Base-by-base conservation (phyloP, 2,797 vertebrate genomes). In the Acanthurus leucopareius region DNA sequence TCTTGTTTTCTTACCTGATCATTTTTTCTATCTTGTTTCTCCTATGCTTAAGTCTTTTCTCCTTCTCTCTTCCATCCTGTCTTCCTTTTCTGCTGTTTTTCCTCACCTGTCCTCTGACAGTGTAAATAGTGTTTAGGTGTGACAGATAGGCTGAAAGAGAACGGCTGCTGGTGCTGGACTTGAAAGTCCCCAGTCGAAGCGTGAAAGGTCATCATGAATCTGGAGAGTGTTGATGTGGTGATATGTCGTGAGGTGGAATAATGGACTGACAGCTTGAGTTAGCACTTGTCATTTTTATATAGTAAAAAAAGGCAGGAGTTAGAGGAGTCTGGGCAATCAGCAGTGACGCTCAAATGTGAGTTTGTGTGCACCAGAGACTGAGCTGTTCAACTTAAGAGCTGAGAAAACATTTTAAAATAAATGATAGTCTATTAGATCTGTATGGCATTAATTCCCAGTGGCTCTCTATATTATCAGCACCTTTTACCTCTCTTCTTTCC, bases 221-320 rank as follows among this genome's bases (percentile, higher is more conserved):
- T 58, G 22, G 5, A 14, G 35, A 19, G 40, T 51, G 58, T 49
- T 44, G 38, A 62, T 80, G 38, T 57, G 35, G 11, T 53, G 59
- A 73, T 42, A 28, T 15, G 28, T 75, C 49, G 5, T 65, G 67
- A 60, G 53, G 52, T 71, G 45, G 57, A 74, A 52, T 59, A 70
- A 80, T 70, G 77, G 57, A 48, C 64, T 62, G 63, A 76, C 69
- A 77, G 25, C 49, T 20, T 58, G 44, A 49, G 49, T 61, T 59
- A 64, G 42, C 48, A 4, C 40, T 19, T 22, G 14, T 59, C 44
- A 40, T 53, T 68, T 73, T 25, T 54, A 49, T 51, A n/a, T 25
- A 25, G 25, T 25, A 25, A 25, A 25, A 25, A 25, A 25, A 25
- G 25, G 25, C 25, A 25, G 28, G 16, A 53, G 22, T 15, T n/a